Base-by-base conservation (phyloP, 2,888 invertebrate genomes). In the Hemicrepidius hirtus region DNA sequence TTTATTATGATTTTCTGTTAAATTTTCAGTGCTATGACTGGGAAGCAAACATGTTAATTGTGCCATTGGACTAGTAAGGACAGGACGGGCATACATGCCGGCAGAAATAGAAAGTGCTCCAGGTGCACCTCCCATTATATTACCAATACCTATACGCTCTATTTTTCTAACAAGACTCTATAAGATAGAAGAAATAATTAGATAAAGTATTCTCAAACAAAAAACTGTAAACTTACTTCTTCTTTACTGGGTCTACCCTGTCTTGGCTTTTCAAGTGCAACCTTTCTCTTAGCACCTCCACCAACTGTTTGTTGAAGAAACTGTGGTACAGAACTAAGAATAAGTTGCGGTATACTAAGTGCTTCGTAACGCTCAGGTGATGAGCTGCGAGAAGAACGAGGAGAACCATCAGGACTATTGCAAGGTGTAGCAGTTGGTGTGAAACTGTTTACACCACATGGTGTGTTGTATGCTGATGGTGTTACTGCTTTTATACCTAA, bases 351-450 rank as follows among this genome's bases (percentile, higher is more conserved):
- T 68, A 89, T 82, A 76, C 86, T 84, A 64, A 85, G 82, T 18
- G 78, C 78, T 71, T 76, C 87, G 82, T 80, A 85, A 82, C 73
- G 89, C 13, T 90, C 89, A 7, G 92, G 92, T 0, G 92, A 92
- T 12, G 87, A 87, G 55, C 89, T 86, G 44, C 89, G 83, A 0
- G 89, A 87, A 0, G 87, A 85, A 0, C 90, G 89, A 0, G 92
- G 92, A 32, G 92, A 86, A 44, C 91, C 91, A 79, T 93, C 92
- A 0, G 96, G 96, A 82, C 95, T 95, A 85, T 96, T 96, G 82
- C 94, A 94, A 0, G 96, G 96, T 5, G 96, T 96, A 6, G 95
- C 95, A 0, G 96, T 96, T 3, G 95, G 94, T 6, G 94, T 90
- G 85, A 90, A 95, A 82, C 89, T 91, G 76, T 90, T 89, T 1